phyloP scores from a whole-genome alignment of 2,888 invertebrate genomes.

The Loripinus fragilis region DNA sequence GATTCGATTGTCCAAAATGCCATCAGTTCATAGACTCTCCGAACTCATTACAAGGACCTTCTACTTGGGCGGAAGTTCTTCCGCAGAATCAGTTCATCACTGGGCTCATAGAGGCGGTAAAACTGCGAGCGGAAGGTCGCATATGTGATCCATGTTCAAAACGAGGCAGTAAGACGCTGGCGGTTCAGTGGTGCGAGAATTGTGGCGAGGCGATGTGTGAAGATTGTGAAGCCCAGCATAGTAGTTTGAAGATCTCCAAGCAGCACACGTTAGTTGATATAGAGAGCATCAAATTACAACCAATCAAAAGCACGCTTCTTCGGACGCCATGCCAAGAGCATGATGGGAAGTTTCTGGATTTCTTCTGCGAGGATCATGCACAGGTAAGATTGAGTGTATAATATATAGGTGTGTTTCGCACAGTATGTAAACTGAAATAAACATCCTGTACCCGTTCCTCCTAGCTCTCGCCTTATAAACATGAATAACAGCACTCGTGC shows the following conservation, averaged over 20 bases:
- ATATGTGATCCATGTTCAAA: slow-evolving; percentile 60
- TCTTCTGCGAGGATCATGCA: slow-evolving; percentile 63
- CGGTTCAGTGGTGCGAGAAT: slow-evolving; percentile 62
- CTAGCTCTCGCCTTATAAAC: no score
- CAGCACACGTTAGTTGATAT: slow-evolving; percentile 56
- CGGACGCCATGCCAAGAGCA: slow-evolving; percentile 61
- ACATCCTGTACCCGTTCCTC: no score
- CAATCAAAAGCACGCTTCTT: slow-evolving; percentile 59
- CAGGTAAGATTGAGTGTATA: slow-evolving; percentile 38
- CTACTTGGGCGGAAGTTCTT: slow-evolving; percentile 61
- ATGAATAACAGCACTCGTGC: no score
- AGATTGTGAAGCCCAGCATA: slow-evolving; percentile 59
- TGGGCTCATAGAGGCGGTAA: slow-evolving; percentile 62
- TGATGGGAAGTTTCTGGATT: slow-evolving; percentile 62
- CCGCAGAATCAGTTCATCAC: slow-evolving; percentile 63
- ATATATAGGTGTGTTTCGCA: no score
- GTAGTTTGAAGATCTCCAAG: slow-evolving; percentile 54
- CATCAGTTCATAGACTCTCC: slow-evolving; percentile 56
- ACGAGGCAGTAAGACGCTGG: slow-evolving; percentile 41
- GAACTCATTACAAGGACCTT: slow-evolving; percentile 50
- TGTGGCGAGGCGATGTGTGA: slow-evolving; percentile 64
- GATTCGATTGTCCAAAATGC: slow-evolving; percentile 61
- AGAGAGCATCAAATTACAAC: slow-evolving; percentile 61
- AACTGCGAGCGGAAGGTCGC: slow-evolving; percentile 55
- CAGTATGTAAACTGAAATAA: no score